These are phyloP conservation scores for Craseonycteris thonglongyai DNA, from an alignment of 2,113 vertebrate species.

Conservation along the genomic window DNA sequence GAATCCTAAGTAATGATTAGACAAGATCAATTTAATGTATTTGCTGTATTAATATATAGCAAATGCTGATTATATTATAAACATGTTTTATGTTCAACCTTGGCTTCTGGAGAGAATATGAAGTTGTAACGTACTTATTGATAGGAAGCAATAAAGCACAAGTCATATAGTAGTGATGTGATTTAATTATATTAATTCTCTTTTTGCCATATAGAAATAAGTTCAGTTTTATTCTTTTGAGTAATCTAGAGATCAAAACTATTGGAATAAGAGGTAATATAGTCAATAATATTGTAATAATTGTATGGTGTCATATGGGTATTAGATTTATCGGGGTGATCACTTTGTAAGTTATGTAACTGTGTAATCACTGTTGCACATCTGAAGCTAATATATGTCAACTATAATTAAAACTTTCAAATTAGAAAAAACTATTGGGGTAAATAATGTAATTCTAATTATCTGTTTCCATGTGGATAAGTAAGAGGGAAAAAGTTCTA, in stretches of 20 bases:
- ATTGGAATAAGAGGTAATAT: not conserved
- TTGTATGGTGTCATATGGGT: not conserved
- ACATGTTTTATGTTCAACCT: not conserved
- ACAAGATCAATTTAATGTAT: not conserved
- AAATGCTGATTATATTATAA: not conserved
- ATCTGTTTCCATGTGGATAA: not conserved
- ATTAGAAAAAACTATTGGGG: not conserved
- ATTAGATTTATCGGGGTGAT: not conserved
- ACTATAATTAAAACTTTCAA: not conserved
- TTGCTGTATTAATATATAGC: not conserved
- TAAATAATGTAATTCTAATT: not conserved
- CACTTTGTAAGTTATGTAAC: not conserved
- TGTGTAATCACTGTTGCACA: not conserved
- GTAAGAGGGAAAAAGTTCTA: not conserved
- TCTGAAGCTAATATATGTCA: not conserved
- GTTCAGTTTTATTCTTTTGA: not conserved
- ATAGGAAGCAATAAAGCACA: not conserved
- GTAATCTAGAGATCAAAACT: not conserved
- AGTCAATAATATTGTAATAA: not conserved
- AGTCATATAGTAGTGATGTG: not conserved
- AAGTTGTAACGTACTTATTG: not conserved
- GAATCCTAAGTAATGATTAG: not conserved
- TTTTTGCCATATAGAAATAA: not conserved
- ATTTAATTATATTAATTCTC: constrained; percentile 5
- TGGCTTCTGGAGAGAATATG: not conserved